Evolutionary conservation across 2,113 vertebrate species (phyloP).

Genomic region (Chascanopsetta lugubris): DNA sequence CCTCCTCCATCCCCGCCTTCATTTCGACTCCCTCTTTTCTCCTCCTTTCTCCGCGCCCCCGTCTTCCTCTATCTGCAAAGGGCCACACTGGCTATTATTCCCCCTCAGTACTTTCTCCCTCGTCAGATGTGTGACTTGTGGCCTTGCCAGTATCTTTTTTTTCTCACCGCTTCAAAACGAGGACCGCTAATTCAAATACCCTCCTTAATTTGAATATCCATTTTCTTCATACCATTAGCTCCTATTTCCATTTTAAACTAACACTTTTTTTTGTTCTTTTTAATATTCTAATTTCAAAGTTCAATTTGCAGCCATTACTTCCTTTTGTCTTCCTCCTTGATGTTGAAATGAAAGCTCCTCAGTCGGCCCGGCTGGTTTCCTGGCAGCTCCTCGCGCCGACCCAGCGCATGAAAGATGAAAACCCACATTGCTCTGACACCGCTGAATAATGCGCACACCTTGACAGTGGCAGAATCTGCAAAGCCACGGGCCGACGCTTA

Average conservation of each 20-base stretch:
- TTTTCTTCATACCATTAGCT: not conserved
- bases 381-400: not conserved
- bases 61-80: constrained; percentile 38
- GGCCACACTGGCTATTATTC: constrained; percentile 31
- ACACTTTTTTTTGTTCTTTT: too few relatives aligned
- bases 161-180: not conserved
- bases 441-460: constrained; percentile 49
- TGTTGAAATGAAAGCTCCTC: constrained; percentile 29
- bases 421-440: constrained; percentile 32
- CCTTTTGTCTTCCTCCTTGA: constrained; percentile 23
- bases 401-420: constrained; percentile 45
- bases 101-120: constrained; percentile 7
- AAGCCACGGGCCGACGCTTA: constrained; percentile 31
- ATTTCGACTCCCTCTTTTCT: constrained; percentile 2
- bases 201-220: too few relatives aligned
- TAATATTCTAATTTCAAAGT: constrained; percentile 11
- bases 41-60: constrained; percentile 1
- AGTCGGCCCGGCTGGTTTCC: constrained; percentile 4
- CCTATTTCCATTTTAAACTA: constrained; percentile 26
- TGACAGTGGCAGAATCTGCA: constrained; percentile 18
- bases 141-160: not conserved
- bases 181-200: constrained; percentile 34
- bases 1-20: constrained; percentile 16
- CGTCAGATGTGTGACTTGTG: not conserved
- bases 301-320: constrained; percentile 25